A percentile compares a stretch with the other conserved stretches of the same genome.
phyloP scores from a whole-genome alignment of 2,888 invertebrate species.

The Microctonus hyperodae region DNA sequence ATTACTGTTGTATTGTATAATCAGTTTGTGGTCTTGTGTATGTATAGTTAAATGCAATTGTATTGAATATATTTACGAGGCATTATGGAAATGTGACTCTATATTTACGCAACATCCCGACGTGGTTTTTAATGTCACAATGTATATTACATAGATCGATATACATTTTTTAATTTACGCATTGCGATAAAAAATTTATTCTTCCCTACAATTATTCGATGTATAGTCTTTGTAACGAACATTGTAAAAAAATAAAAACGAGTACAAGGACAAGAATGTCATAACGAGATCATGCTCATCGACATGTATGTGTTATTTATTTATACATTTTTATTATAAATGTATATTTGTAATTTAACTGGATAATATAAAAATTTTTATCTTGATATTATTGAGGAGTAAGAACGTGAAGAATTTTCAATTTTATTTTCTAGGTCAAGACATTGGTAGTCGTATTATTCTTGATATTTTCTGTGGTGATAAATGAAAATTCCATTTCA shows the following conservation, averaged over 20 bases:
- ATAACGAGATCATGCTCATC: background rate
- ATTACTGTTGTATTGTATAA: background rate
- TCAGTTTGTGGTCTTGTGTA: too few species aligned
- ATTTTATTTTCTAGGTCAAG: background rate
- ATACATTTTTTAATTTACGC: background rate
- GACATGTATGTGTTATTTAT: too few species aligned
- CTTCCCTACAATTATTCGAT: background rate
- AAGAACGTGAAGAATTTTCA: background rate
- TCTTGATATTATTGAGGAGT: background rate
- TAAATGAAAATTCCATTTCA: background rate
- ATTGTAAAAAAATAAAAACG: background rate
- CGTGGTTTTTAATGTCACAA: background rate
- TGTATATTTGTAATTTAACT: too few species aligned
- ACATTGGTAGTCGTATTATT: background rate
- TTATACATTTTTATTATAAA: too few species aligned
- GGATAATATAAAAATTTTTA: background rate
- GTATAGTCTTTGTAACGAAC: background rate
- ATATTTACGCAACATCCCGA: background rate
- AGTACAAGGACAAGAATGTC: background rate
- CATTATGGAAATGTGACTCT: background rate
- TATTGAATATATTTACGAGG: too few species aligned
- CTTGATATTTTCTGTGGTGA: background rate
- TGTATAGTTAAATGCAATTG: too few species aligned
- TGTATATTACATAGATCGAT: background rate
- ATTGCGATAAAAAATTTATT: background rate